Base-by-base conservation (phyloP, 2,888 invertebrate genomes). In the Microplitis deprimator region DNA sequence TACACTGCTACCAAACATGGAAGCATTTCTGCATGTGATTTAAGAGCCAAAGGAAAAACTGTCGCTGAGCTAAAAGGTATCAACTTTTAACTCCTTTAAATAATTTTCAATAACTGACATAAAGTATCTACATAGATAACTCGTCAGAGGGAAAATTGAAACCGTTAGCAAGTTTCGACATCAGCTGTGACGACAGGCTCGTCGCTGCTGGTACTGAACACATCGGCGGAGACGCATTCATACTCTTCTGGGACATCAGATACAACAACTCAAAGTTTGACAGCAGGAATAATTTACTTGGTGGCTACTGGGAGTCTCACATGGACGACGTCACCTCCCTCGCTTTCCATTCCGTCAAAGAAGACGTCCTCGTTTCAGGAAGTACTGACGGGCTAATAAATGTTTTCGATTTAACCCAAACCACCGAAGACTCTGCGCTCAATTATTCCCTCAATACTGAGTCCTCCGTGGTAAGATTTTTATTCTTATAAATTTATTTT, bases 381-480 rank as follows among this genome's bases (percentile, higher is more conserved):
- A 94, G 96, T 1, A 92, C 93, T 0, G 97, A 98, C 89, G 97
- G 97, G 0, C 91, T 98, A 16, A 92, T 97, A 1, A 97, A 97
- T 90, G 87, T 96, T 2, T 98, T 94, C 89, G 95, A 97, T 88
- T 91, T 97, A 29, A 91, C 92, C 70, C 92, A 96, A 86, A 84
- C 91, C 0, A 91, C 89, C 0, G 97, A 97, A 90, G 96, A 96
- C 77, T 95, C 96, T 83, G 97, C 97, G 0, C 90, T 98, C 1
- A 90, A 91, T 13, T 93, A 93, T 83, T 94, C 95, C 0, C 91
- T 96, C 40, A 97, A 97, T 86, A 93, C 95, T 0, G 95, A 95
- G 85, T 94, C 94, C 78, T 94, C 95, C 13, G 93, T 97, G 73
- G 94, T 92, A 84, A 86, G 89, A 84, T 73, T 39, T 68, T 62